These are phyloP conservation scores for Agrochola circellaris DNA, from an alignment of 2,888 invertebrate species.

Conservation along the genomic window DNA sequence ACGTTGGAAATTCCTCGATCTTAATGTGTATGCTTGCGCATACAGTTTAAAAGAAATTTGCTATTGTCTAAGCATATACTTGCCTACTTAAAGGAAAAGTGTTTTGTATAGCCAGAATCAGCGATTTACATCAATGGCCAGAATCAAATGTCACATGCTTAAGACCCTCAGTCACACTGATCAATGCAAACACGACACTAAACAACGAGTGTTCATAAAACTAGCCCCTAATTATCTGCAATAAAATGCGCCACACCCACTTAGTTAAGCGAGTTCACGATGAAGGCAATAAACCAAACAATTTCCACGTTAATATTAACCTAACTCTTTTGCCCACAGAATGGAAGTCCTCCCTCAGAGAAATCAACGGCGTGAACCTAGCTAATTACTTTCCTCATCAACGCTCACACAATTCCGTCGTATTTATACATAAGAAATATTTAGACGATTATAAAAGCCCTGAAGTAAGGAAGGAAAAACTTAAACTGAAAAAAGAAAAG, in stretches of 20 bases:
- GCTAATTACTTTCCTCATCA: constrained; percentile 79
- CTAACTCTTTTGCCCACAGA: constrained; percentile 66
- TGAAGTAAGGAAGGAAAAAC: constrained; percentile 52
- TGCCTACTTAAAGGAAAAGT: not conserved
- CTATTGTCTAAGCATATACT: not conserved
- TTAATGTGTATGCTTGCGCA: not conserved
- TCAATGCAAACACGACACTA: constrained; percentile 3
- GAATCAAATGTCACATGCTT: not conserved
- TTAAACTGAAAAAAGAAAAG: constrained; percentile 61
- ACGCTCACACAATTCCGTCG: constrained; percentile 79
- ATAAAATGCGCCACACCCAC: constrained; percentile 22
- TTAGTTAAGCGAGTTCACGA: constrained; percentile 14
- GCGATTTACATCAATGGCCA: too few relatives aligned
- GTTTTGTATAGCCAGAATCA: too few relatives aligned
- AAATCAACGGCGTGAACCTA: constrained; percentile 78
- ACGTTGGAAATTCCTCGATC: not conserved
- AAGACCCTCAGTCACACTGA: not conserved
- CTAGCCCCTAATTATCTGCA: constrained; percentile 24
- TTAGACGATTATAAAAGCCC: constrained; percentile 57
- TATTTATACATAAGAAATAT: constrained; percentile 83
- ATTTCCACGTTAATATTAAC: constrained; percentile 41
- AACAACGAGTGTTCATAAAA: constrained; percentile 13
- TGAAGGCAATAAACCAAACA: constrained; percentile 24
- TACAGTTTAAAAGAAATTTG: too few relatives aligned
- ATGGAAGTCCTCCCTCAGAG: constrained; percentile 64